Base-by-base conservation (phyloP, 2,888 invertebrate species). In the Synergus japonicus region DNA sequence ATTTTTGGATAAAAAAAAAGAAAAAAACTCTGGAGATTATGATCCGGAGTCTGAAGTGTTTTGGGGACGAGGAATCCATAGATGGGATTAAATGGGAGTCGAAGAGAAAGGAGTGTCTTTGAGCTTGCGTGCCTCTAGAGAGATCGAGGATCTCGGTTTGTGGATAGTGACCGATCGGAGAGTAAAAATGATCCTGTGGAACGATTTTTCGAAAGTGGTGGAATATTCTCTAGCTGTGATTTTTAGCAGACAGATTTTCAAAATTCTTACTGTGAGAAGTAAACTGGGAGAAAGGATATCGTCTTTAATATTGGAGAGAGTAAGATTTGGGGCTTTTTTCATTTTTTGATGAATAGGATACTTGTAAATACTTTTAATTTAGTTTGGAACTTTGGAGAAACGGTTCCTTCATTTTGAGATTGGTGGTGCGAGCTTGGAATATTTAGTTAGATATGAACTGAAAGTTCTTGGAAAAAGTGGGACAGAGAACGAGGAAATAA, bases 81-180 rank as follows among this genome's bases (percentile, higher is more conserved):
- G 49, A 73, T 76, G 46, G 13, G 76, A 76, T 76, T 76, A 76
- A 76, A 76, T 76, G 76, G 76, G 44, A 43, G 44, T 64, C 76
- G 43, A 44, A 58, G 43, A 29, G 44, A 64, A 63, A 64, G 76
- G 63, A 63, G 76, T 64, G 49, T 73, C 73, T 73, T 49, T 37
- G 73, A 54, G 73, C 54, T 73, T 73, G 54, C 73, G 73, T 73
- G 54, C 41, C 73, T 54, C 54, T n/a, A 73, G 73, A 54, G 73
- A 73, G 73, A 73, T 73, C 54, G 54, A 73, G 54, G n/a, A 73
- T 73, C 60, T 63, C 63, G 41, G 37, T 76, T 44, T 63, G 76
- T 44, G 76, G 60, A 60, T 37, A 76, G 41, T 63, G 22, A 46
- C 43, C 60, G 43, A 41, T 60, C 13, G 12, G 76, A 76, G 37